Conservation (phyloP, 2,113 vertebrate species). For the Ameiurus melas region DNA sequence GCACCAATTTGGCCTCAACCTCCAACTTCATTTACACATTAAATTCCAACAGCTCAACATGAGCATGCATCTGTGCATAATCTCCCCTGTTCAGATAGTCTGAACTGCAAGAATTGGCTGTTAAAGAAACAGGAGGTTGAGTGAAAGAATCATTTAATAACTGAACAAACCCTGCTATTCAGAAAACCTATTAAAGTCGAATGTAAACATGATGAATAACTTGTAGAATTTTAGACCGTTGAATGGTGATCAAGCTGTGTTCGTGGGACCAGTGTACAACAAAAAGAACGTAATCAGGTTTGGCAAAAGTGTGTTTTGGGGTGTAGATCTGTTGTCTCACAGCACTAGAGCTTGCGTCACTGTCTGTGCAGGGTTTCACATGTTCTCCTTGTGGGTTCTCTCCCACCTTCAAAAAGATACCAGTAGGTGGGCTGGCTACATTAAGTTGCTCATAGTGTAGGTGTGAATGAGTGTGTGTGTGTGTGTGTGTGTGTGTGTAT, state of each 20-base stretch:
- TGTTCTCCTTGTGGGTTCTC: neutral
- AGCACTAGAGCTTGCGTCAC: neutral
- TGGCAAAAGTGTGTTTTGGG: neutral
- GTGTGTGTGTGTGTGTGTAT: neutral
- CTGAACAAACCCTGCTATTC: neutral
- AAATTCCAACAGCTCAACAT: constrained; percentile 29
- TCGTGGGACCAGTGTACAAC: neutral
- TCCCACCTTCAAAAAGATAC: neutral
- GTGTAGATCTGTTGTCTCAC: too few relatives aligned
- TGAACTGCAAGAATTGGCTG: neutral
- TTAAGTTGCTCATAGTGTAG: neutral
- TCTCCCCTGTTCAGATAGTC: neutral
- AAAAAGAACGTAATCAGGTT: neutral
- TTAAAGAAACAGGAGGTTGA: neutral
- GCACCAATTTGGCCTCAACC: constrained; percentile 26
- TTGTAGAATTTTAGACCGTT: neutral
- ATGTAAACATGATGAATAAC: neutral
- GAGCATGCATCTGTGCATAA: constrained; percentile 30
- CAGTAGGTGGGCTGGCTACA: neutral
- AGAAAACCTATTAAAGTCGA: neutral
- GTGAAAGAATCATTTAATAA: neutral
- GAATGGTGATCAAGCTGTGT: neutral
- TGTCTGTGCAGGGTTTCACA: neutral
- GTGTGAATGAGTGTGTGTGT: neutral
- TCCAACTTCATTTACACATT: constrained; percentile 38